These are phyloP conservation scores for Desoria tigrina DNA, from an alignment of 2,888 invertebrate species.

Conservation along the genomic window DNA sequence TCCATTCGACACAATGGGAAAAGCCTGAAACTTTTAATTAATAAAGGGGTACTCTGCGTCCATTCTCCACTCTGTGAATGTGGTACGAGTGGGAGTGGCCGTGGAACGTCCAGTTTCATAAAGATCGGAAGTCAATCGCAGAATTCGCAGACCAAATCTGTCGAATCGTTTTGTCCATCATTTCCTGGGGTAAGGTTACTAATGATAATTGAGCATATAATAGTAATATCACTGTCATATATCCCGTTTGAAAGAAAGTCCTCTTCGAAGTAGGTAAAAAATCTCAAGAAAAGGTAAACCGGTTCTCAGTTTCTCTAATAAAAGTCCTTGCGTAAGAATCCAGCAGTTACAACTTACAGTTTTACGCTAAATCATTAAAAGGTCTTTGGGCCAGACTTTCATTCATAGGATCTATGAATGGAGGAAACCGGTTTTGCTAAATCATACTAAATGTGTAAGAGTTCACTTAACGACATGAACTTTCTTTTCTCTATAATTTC, in stretches of 20 bases:
- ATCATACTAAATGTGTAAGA: not conserved
- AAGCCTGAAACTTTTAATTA: slow-evolving; percentile 59
- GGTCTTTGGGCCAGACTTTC: not conserved
- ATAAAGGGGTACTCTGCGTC: slow-evolving; percentile 58
- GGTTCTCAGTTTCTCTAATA: not conserved
- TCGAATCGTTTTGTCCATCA: not conserved
- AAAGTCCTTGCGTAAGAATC: too few relatives aligned
- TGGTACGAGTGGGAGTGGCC: slow-evolving; percentile 46
- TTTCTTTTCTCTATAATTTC: too few relatives aligned
- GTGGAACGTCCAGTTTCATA: slow-evolving; percentile 13
- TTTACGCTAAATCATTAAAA: not conserved
- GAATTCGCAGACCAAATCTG: too few relatives aligned
- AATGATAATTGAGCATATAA: too few relatives aligned
- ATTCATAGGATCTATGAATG: slow-evolving; percentile 1
- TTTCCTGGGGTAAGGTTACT: too few relatives aligned
- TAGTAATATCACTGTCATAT: too few relatives aligned
- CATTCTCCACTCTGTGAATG: slow-evolving; percentile 58
- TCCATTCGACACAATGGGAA: slow-evolving; percentile 60
- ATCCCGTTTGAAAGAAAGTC: too few relatives aligned
- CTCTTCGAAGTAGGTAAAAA: too few relatives aligned
- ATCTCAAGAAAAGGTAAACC: not conserved
- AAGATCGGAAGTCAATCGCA: slow-evolving; percentile 10
- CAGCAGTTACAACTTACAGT: not conserved
- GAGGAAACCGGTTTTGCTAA: slow-evolving; percentile 2
- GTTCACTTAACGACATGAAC: too few relatives aligned